Conservation (phyloP, 2,888 invertebrate genomes). For the Lacanobia oleracea region DNA sequence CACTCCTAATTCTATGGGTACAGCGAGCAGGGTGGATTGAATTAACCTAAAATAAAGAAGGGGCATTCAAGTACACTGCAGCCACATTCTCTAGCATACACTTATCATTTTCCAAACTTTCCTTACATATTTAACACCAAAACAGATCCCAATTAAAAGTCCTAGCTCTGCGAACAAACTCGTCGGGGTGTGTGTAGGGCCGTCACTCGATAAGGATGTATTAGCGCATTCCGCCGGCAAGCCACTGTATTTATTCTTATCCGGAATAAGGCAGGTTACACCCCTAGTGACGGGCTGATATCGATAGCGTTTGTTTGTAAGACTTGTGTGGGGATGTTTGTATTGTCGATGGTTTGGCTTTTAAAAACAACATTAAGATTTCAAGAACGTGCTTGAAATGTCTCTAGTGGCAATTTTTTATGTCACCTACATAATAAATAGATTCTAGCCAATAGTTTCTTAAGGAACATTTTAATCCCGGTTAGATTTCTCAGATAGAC, state of each 20-base stretch:
- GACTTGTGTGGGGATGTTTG: constrained; percentile 35
- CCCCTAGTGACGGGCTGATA: constrained; percentile 83
- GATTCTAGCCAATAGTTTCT: too few relatives aligned
- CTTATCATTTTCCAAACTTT: neutral
- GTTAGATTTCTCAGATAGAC: too few relatives aligned
- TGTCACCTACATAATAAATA: too few relatives aligned
- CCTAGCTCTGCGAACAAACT: constrained; percentile 36
- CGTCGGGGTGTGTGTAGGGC: constrained; percentile 69
- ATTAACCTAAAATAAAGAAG: too few relatives aligned
- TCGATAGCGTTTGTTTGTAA: constrained; percentile 65
- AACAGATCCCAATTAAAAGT: constrained; percentile 61
- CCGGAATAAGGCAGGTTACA: constrained; percentile 89
- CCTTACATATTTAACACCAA: constrained; percentile 13
- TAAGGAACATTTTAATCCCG: too few relatives aligned
- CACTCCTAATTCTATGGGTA: too few relatives aligned
- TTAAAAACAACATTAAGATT: neutral
- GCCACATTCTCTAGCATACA: too few relatives aligned
- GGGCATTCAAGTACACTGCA: too few relatives aligned
- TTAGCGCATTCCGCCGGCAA: constrained; percentile 88
- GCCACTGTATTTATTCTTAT: constrained; percentile 90
- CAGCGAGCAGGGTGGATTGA: too few relatives aligned
- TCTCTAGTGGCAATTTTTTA: neutral
- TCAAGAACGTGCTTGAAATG: neutral
- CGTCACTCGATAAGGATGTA: constrained; percentile 88
- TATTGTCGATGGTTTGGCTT: constrained; percentile 55